Conservation (phyloP, 2,888 invertebrate species). For the Bugulina stolonifera region DNA sequence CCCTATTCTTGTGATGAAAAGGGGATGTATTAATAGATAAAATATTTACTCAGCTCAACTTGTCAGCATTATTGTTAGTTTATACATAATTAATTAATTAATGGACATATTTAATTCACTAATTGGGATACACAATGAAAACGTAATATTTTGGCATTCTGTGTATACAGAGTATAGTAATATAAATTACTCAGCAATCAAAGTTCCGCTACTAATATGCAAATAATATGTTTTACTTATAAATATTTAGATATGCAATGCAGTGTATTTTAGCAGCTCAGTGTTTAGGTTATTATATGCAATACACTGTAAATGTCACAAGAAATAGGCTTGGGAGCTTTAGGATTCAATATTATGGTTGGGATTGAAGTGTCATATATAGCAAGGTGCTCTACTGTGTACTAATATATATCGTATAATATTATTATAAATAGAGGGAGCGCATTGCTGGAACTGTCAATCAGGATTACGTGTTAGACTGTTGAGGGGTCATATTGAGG, state of each 20-base stretch:
- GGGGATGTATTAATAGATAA: too few species aligned
- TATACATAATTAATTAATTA: background rate
- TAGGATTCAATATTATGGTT: constrained; percentile 2
- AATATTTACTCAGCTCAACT: too few species aligned
- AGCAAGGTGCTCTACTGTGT: too few species aligned
- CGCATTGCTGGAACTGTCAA: constrained; percentile 16
- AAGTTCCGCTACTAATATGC: background rate
- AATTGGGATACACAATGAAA: background rate
- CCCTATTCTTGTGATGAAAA: too few species aligned
- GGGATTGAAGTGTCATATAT: constrained; percentile 13
- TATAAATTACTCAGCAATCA: background rate
- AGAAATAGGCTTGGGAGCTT: background rate
- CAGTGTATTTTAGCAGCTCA: background rate
- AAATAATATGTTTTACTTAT: background rate
- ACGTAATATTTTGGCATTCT: constrained; percentile 21
- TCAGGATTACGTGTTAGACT: constrained; percentile 8
- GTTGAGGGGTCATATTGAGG: background rate
- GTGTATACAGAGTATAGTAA: background rate
- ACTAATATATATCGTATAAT: too few species aligned
- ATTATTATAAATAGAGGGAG: too few species aligned
- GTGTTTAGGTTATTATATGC: background rate
- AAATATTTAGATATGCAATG: constrained; percentile 16
- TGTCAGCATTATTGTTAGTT: too few species aligned
- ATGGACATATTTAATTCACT: background rate
- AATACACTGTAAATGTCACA: constrained; percentile 18